phyloP scores from a whole-genome alignment of 2,888 invertebrate species.

The Mythimna vitellina region DNA sequence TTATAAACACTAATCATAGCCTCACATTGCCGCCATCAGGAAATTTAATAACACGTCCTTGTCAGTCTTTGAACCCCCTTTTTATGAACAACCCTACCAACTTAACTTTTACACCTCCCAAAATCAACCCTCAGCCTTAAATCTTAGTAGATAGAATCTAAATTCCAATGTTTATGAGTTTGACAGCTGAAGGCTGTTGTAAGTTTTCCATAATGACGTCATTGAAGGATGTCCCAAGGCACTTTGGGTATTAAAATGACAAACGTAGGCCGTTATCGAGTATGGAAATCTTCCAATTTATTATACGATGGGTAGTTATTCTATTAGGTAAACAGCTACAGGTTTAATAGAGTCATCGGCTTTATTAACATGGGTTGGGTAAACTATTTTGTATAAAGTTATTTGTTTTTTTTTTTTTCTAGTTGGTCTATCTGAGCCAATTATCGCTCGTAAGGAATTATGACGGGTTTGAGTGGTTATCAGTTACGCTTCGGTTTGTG shows the following conservation, averaged over 20 bases:
- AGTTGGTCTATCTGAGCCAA: constrained; percentile 45
- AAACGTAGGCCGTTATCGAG: constrained; percentile 85
- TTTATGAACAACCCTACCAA: constrained; percentile 68
- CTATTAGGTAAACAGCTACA: constrained; percentile 89
- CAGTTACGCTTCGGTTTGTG: constrained; percentile 10
- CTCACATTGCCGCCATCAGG: constrained; percentile 79
- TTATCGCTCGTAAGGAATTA: constrained; percentile 54
- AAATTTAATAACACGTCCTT: constrained; percentile 86
- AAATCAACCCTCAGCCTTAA: constrained; percentile 45
- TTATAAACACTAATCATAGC: constrained; percentile 84
- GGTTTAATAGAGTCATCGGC: constrained; percentile 88
- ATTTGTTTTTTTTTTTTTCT: constrained; percentile 53
- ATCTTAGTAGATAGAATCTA: constrained; percentile 10
- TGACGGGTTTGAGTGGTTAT: constrained; percentile 34
- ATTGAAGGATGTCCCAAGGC: constrained; percentile 83
- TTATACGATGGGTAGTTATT: constrained; percentile 89
- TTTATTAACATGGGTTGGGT: constrained; percentile 77
- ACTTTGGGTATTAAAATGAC: constrained; percentile 90
- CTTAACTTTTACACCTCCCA: constrained; percentile 29
- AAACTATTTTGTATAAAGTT: constrained; percentile 49
- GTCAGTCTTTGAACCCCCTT: constrained; percentile 80
- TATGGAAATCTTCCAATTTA: constrained; percentile 90
- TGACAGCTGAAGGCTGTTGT: neutral
- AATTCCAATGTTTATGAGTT: constrained; percentile 42
- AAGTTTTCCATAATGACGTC: constrained; percentile 81